Evolutionary conservation across 2,797 vertebrate genomes (phyloP), one percentile per base, ranked within the genome.

Genomic region (Coregonus ussuriensis): DNA sequence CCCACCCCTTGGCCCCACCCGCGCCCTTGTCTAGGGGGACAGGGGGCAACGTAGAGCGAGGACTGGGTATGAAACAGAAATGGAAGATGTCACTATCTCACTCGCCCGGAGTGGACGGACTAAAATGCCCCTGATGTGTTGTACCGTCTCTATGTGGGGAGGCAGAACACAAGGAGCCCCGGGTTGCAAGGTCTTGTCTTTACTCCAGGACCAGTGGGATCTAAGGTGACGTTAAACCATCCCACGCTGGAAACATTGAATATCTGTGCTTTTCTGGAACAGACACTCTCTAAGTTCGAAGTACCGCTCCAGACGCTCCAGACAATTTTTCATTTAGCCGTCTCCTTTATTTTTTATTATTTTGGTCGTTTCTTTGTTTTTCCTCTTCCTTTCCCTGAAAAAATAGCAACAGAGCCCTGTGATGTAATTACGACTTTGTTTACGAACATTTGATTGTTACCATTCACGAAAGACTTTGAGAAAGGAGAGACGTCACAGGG

Each of bases 351-450:
- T 77, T 72, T 77, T 71, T 1, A 25, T 14, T 56, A 81, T 75
- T 47, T 47, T 9, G 70, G 33, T 83, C 37, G 9, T 52, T 72
- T 63, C 13, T 63, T 72, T 29, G 33, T 59, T 73, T 68, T 71
- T 18, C 47, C 41, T 47, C 41, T 47, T 47, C 41, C 70, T 78
- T 78, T 88, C 81, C 77, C 83, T 68, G 31, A 71, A 77, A 69
- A 69, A 73, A 82, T 85, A 84, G 73, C 80, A 81, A 89, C 87
- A 77, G 83, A 83, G 87, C 83, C 82, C 33, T 72, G 81, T 78
- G 82, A 78, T 63, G 35, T 87, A 84, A 83, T 85, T 79, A 84
- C 82, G 71, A 91, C 87, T 93, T 88, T 89, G 83, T 86, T 82
- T 79, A 80, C 80, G 76, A 85, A 85, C 71, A 82, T 82, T 81